Conservation (phyloP, 2,797 vertebrate genomes). For the Mus minutoides region DNA sequence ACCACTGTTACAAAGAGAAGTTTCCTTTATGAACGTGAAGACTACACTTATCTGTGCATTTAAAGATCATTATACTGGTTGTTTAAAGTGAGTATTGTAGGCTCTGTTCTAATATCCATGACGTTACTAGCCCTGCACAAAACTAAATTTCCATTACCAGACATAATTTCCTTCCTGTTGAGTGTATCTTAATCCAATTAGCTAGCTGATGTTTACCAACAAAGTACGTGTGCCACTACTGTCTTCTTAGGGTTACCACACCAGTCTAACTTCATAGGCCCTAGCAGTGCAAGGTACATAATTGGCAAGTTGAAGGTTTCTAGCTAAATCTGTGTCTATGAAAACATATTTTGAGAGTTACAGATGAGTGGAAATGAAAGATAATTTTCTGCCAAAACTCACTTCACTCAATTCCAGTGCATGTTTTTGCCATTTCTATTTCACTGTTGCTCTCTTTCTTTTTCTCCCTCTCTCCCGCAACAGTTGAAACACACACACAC, state of each 20-base stretch:
- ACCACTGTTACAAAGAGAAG: neutral
- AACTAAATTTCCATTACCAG: too few relatives aligned
- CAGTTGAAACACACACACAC: neutral
- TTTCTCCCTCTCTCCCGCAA: neutral
- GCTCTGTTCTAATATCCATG: neutral
- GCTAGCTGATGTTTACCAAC: neutral
- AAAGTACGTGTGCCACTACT: neutral
- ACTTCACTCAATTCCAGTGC: neutral
- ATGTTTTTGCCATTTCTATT: neutral
- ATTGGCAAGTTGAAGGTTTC: neutral
- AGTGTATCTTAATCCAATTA: too few relatives aligned
- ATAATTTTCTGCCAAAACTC: neutral
- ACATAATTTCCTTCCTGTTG: neutral
- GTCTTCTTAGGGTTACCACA: neutral
- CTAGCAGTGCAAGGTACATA: neutral
- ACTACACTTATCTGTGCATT: neutral
- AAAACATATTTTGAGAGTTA: slow-evolving; percentile 11
- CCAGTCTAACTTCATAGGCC: neutral
- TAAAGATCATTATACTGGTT: neutral
- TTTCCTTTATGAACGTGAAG: neutral
- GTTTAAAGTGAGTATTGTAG: neutral
- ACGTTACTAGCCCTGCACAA: neutral
- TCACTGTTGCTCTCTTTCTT: neutral
- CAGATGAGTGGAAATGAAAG: neutral
- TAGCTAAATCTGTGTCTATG: neutral